Evolutionary conservation across 2,888 invertebrate species (phyloP).

Genomic region (Xylocampa areola): DNA sequence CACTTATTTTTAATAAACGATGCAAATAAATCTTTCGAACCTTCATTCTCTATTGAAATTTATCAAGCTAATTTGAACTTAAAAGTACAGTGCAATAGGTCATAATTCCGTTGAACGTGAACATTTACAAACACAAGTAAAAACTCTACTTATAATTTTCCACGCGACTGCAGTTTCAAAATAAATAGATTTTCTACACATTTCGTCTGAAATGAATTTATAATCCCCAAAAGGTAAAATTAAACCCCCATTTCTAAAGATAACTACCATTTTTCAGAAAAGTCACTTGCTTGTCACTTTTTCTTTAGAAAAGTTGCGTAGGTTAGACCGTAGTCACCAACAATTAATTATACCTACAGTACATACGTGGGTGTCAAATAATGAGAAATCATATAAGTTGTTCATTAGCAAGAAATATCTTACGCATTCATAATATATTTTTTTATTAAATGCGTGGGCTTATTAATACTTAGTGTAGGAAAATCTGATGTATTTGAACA

Average conservation of each 20-base stretch:
- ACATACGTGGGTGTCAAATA: neutral
- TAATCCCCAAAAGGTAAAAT: constrained; percentile 57
- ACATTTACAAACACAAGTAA: neutral
- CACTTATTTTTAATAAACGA: too few species aligned
- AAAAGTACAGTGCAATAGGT: too few species aligned
- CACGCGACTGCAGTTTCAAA: constrained; percentile 41
- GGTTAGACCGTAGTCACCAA: neutral
- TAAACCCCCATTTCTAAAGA: constrained; percentile 34
- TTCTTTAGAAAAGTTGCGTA: neutral
- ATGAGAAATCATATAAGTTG: neutral
- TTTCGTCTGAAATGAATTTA: constrained; percentile 54
- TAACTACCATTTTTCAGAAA: constrained; percentile 24
- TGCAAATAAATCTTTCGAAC: too few species aligned
- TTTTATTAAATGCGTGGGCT: too few species aligned
- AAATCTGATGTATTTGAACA: too few species aligned
- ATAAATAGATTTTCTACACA: constrained; percentile 41
- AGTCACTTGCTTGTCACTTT: constrained; percentile 22
- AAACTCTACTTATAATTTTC: constrained; percentile 5
- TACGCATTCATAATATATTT: too few species aligned
- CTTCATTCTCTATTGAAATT: too few species aligned
- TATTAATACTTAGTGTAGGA: too few species aligned
- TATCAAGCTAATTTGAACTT: too few species aligned
- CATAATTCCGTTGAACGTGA: too few species aligned
- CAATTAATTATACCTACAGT: neutral
- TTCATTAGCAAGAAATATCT: too few species aligned